Evolutionary conservation across 2,888 invertebrate genomes (phyloP).

Genomic region (Bellardia pandia): DNA sequence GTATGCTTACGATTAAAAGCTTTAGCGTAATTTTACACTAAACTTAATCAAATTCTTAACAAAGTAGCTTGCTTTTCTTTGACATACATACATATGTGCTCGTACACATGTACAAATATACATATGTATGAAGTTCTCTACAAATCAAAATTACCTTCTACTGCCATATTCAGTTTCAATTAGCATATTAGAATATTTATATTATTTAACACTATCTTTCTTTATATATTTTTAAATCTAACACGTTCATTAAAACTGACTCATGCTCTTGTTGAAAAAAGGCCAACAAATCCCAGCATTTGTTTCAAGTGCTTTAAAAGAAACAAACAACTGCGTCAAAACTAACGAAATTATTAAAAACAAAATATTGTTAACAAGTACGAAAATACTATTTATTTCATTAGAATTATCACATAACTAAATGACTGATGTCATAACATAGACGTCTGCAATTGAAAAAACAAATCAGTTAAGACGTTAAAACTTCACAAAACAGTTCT

Average conservation of each 20-base stretch:
- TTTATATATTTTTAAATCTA: slow-evolving; percentile 8
- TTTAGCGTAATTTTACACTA: too few species aligned
- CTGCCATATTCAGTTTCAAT: slow-evolving; percentile 9
- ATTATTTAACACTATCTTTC: neutral
- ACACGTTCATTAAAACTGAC: slow-evolving; percentile 10
- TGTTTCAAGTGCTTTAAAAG: slow-evolving; percentile 11
- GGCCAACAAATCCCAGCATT: slow-evolving; percentile 1
- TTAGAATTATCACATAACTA: slow-evolving; percentile 35
- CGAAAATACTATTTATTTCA: slow-evolving; percentile 19
- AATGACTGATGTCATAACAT: slow-evolving; percentile 57
- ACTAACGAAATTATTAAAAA: neutral
- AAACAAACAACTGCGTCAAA: slow-evolving; percentile 53
- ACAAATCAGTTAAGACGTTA: slow-evolving; percentile 25
- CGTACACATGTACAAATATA: too few species aligned
- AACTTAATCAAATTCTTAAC: too few species aligned
- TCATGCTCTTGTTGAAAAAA: slow-evolving; percentile 8
- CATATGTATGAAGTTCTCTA: neutral
- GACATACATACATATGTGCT: neutral
- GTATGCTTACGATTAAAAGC: too few species aligned
- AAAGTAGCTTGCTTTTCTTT: too few species aligned
- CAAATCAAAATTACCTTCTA: slow-evolving; percentile 4
- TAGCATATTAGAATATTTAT: neutral
- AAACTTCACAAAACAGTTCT: neutral
- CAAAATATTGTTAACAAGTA: neutral
- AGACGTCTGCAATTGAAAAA: slow-evolving; percentile 15